Conservation (phyloP, 2,888 invertebrate genomes). For the Eucera pruinosa region DNA sequence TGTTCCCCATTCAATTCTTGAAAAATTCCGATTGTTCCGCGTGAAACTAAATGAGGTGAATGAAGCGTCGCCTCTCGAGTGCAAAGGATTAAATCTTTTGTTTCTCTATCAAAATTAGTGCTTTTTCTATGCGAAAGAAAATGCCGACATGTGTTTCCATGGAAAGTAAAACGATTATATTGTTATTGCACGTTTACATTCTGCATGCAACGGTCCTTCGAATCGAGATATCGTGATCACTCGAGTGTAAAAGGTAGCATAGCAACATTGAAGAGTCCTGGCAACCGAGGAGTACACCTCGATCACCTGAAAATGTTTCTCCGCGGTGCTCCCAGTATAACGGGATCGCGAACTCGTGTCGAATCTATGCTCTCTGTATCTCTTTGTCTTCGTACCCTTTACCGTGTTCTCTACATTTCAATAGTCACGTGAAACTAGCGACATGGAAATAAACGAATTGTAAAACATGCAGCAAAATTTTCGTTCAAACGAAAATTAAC, state of each 20-base stretch:
- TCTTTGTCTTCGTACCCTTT: constrained; percentile 62
- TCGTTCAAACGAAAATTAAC: too few relatives aligned
- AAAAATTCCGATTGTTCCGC: too few relatives aligned
- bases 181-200: not conserved
- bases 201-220: constrained; percentile 1
- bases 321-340: constrained; percentile 66
- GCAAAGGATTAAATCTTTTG: too few relatives aligned
- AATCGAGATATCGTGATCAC: constrained; percentile 29
- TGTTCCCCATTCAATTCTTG: too few relatives aligned
- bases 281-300: constrained; percentile 53
- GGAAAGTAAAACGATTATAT: not conserved
- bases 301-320: constrained; percentile 70
- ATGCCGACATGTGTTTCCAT: not conserved
- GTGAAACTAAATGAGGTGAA: too few relatives aligned
- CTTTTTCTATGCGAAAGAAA: too few relatives aligned
- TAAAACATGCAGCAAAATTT: too few relatives aligned
- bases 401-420: constrained; percentile 5
- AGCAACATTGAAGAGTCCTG: constrained; percentile 58
- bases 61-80: too few relatives aligned
- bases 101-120: too few relatives aligned
- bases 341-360: constrained; percentile 75
- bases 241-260: constrained; percentile 55
- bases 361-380: constrained; percentile 67
- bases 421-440: not conserved
- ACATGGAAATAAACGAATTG: not conserved